phyloP scores from a whole-genome alignment of 2,888 invertebrate species.

The Anthophora plumipes region DNA sequence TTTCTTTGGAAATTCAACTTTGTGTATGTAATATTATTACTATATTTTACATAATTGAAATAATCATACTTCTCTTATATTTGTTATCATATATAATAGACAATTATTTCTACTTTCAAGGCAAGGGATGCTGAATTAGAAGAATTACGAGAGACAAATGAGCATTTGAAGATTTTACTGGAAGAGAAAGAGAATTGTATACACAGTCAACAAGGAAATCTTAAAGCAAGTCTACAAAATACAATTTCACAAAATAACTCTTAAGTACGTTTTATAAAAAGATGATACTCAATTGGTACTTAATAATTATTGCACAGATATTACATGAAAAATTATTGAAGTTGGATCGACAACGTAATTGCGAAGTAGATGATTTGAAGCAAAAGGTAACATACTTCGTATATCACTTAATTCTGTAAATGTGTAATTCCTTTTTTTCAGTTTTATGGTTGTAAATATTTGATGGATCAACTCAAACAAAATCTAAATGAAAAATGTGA shows the following conservation, averaged over 20 bases:
- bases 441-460: slow-evolving; percentile 64
- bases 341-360: slow-evolving; percentile 60
- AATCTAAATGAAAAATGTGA: slow-evolving; percentile 68
- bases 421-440: slow-evolving; percentile 38
- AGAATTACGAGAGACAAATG: slow-evolving; percentile 70
- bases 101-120: slow-evolving; percentile 57
- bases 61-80: background rate
- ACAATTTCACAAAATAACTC: background rate
- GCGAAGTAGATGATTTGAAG: slow-evolving; percentile 63
- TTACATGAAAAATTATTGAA: slow-evolving; percentile 64
- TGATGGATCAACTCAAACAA: slow-evolving; percentile 68
- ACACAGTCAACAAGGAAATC: slow-evolving; percentile 57
- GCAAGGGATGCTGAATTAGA: slow-evolving; percentile 75
- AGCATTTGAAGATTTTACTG: slow-evolving; percentile 65
- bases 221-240: slow-evolving; percentile 59
- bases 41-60: background rate
- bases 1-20: slow-evolving; percentile 75
- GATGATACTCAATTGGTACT: background rate
- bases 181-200: slow-evolving; percentile 65
- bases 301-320: slow-evolving; percentile 57
- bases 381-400: slow-evolving; percentile 65
- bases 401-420: slow-evolving; percentile 13
- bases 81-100: background rate
- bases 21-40: slow-evolving; percentile 60
- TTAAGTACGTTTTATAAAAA: slow-evolving; percentile 11